Conservation (phyloP, 2,797 vertebrate genomes). For the Emys orbicularis region DNA sequence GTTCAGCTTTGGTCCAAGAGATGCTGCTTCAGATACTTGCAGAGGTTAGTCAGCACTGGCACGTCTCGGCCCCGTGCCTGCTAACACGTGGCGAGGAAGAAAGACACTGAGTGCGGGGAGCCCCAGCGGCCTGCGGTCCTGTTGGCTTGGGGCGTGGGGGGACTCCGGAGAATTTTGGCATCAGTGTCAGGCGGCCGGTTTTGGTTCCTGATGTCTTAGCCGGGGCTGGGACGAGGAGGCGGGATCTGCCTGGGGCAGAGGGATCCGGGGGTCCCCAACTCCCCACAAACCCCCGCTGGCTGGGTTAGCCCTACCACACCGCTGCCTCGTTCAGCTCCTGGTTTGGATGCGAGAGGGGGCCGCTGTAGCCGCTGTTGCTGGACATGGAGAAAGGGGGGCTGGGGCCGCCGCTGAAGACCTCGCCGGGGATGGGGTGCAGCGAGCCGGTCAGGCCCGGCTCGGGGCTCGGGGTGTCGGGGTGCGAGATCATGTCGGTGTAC, state of each 20-base stretch:
- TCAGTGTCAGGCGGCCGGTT: not conserved
- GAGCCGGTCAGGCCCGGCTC: slow-evolving; percentile 92
- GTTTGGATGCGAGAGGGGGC: slow-evolving; percentile 93
- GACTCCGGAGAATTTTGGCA: slow-evolving; percentile 23
- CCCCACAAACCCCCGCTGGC: not conserved
- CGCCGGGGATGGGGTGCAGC: slow-evolving; percentile 92
- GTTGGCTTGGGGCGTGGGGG: not conserved
- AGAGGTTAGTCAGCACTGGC: not conserved
- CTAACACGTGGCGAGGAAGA: not conserved
- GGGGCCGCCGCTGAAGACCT: slow-evolving; percentile 93
- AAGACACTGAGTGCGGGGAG: slow-evolving; percentile 24
- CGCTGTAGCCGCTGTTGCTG: slow-evolving; percentile 93
- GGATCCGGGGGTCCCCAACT: not conserved
- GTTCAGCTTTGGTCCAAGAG: slow-evolving; percentile 78
- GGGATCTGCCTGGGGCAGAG: slow-evolving; percentile 46
- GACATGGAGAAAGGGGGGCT: slow-evolving; percentile 96
- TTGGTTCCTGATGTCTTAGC: not conserved
- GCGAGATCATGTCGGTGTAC: slow-evolving; percentile 99
- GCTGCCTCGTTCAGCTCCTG: slow-evolving; percentile 94
- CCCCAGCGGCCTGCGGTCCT: not conserved
- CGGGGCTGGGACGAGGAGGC: not conserved
- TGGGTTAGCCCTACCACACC: slow-evolving; percentile 88
- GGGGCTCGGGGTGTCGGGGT: slow-evolving; percentile 95
- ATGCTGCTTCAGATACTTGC: slow-evolving; percentile 16
- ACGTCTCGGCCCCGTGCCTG: not conserved